Conservation (phyloP, 2,888 invertebrate genomes). For the Drosophila mimica region DNA sequence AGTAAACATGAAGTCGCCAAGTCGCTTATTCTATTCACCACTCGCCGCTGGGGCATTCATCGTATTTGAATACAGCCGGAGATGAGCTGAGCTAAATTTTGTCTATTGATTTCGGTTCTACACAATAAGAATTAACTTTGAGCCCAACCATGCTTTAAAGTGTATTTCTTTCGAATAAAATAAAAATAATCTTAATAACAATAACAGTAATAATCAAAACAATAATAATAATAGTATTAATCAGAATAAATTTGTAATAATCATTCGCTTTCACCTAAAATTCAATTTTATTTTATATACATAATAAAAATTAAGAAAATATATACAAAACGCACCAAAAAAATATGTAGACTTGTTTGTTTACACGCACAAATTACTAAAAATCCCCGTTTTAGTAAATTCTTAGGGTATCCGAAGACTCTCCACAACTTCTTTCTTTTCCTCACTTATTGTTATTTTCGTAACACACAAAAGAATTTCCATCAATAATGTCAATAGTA, state of each 20-base stretch:
- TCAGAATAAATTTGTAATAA: neutral
- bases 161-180: neutral
- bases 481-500: constrained; percentile 81
- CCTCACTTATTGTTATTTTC: constrained; percentile 40
- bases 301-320: neutral
- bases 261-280: neutral
- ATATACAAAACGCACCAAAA: neutral
- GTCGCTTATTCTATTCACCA: constrained; percentile 40
- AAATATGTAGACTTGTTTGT: neutral
- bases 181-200: neutral
- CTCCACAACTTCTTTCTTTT: constrained; percentile 44
- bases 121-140: neutral
- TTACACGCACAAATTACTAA: neutral
- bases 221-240: neutral
- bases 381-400: neutral
- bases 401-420: constrained; percentile 31
- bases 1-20: constrained; percentile 56
- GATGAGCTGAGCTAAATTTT: neutral
- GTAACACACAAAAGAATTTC: constrained; percentile 79
- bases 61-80: neutral
- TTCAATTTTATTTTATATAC: neutral
- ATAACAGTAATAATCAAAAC: neutral
- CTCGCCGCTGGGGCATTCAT: constrained; percentile 8
- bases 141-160: neutral
- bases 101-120: neutral